Evolutionary conservation across 2,888 invertebrate genomes (phyloP), one percentile per base, ranked within the genome.

Genomic region (Tenthredo notha): DNA sequence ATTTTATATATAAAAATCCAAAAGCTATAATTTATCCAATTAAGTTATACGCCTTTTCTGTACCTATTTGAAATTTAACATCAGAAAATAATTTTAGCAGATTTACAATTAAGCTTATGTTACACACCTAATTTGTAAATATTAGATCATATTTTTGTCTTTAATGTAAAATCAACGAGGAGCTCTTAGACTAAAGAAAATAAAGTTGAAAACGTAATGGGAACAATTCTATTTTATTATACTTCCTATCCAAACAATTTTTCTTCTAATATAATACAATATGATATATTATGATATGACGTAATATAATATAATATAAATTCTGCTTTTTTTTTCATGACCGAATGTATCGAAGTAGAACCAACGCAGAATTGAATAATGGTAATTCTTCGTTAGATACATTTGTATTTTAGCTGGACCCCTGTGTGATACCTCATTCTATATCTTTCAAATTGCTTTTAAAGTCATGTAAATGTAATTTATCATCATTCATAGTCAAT

Each of bases 71-170:
- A 88, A 88, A 90, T 86, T 88, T 15, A 89, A 89, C 86, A 85
- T 85, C 87, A 87, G 86, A 86, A 85, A 87, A 86, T 86, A 85
- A 86, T 87, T 87, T 87, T 86, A 67, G 82, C 84, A 75, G 85
- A 77, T 33, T 84, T 88, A 88, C 50, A 47, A 86, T 90, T 88
- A 91, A 91, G 91, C 91, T 92, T 92, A 91, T 89, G 91, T 92
- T 92, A 92, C 89, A 92, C 91, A 92, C 92, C 91, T 92, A 91
- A 92, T 92, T 92, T 92, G 92, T 92, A 92, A 92, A 92, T 92
- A 92, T 92, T 92, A 92, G 92, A 92, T 91, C 92, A 91, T 92
- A 92, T 92, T 92, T 92, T 92, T 92, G 92, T 92, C 92, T 91
- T 91, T 91, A 91, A 92, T 92, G 92, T 92, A 91, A 92, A 91